Percentiles rank a stretch among this genome's conserved stretches.
Conservation (phyloP, 2,888 invertebrate species). For the Cantharis flavilabris region DNA sequence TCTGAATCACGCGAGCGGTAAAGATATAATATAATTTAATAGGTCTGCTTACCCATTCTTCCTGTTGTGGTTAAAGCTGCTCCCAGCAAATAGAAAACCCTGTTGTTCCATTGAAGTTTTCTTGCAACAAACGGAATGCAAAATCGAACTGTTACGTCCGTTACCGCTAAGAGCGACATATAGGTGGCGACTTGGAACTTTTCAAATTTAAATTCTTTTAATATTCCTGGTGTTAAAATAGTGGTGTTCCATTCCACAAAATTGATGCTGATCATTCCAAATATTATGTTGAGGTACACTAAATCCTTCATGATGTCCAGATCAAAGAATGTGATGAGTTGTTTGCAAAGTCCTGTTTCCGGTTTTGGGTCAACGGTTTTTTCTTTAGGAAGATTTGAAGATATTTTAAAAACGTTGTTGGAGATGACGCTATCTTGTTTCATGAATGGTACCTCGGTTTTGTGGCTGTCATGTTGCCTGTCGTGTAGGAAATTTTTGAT, state of each 20-base stretch:
- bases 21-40: not conserved
- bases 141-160: slow-evolving; percentile 69
- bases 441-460: not conserved
- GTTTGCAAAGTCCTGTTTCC: slow-evolving; percentile 65
- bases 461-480: too few species aligned
- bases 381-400: slow-evolving; percentile 62
- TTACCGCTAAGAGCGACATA: slow-evolving; percentile 70
- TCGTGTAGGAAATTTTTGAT: too few species aligned
- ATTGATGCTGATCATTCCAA: slow-evolving; percentile 72
- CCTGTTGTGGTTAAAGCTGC: slow-evolving; percentile 69
- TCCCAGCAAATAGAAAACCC: slow-evolving; percentile 71
- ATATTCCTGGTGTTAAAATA: slow-evolving; percentile 72
- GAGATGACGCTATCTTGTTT: not conserved
- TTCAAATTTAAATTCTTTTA: slow-evolving; percentile 68
- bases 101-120: slow-evolving; percentile 71
- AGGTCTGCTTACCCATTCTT: slow-evolving; percentile 61
- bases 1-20: too few species aligned
- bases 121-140: slow-evolving; percentile 71
- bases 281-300: slow-evolving; percentile 70
- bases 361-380: slow-evolving; percentile 68
- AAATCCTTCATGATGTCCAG: slow-evolving; percentile 70
- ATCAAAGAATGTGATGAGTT: slow-evolving; percentile 68
- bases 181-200: slow-evolving; percentile 67
- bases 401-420: not conserved
- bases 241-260: slow-evolving; percentile 76